phyloP scores from a whole-genome alignment of 2,888 invertebrate species.

The Ptychoptera contaminata region DNA sequence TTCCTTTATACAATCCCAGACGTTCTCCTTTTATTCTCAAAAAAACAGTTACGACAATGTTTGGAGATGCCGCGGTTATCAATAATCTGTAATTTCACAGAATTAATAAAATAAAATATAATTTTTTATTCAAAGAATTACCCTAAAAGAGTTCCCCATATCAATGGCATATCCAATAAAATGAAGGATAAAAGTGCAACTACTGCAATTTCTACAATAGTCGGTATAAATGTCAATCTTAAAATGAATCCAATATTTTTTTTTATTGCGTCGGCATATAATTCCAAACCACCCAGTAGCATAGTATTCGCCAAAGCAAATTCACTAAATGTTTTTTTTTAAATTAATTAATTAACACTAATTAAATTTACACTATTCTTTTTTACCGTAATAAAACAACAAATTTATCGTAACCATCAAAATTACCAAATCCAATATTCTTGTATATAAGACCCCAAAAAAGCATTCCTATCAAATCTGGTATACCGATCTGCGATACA shows the following conservation, averaged over 20 bases:
- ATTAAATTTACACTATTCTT: background rate
- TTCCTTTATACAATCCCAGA: constrained; percentile 50
- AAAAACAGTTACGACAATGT: constrained; percentile 56
- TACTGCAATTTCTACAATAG: constrained; percentile 37
- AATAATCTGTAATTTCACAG: constrained; percentile 32
- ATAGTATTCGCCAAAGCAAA: constrained; percentile 47
- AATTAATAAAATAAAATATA: constrained; percentile 1
- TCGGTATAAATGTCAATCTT: constrained; percentile 41
- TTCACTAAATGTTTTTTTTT: constrained; percentile 32
- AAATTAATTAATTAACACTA: background rate
- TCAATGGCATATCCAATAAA: constrained; percentile 41
- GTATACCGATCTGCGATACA: constrained; percentile 22
- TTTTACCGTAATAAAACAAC: constrained; percentile 34
- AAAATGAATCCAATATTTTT: constrained; percentile 37
- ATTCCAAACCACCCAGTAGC: constrained; percentile 44
- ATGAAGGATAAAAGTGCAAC: constrained; percentile 36
- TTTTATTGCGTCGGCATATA: constrained; percentile 40
- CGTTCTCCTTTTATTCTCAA: constrained; percentile 40
- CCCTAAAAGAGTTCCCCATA: constrained; percentile 40
- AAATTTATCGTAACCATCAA: constrained; percentile 31
- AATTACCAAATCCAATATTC: constrained; percentile 33
- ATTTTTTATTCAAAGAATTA: no score
- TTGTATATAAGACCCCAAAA: constrained; percentile 39
- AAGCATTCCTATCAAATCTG: constrained; percentile 47
- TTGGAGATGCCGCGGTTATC: constrained; percentile 53